phyloP scores from a whole-genome alignment of 2,113 vertebrate genomes.

The Bos javanicus region DNA sequence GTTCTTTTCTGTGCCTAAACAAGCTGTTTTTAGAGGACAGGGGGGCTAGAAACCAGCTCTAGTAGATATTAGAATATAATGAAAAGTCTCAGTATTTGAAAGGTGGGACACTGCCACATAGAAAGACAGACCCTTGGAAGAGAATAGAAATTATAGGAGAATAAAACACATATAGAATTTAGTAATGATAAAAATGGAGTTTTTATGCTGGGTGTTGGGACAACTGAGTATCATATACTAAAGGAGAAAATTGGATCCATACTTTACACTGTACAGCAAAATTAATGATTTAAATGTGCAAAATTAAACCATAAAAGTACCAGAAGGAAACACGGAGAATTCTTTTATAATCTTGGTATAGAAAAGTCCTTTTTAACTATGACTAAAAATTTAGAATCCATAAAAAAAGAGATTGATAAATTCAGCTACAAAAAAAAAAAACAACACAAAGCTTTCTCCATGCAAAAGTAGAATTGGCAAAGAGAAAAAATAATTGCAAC shows the following conservation, averaged over 20 bases:
- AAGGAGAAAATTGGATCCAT: not conserved
- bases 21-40: not conserved
- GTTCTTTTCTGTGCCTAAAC: not conserved
- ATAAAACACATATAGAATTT: not conserved
- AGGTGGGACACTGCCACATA: not conserved
- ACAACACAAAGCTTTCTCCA: not conserved
- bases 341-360: not conserved
- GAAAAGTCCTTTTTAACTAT: not conserved
- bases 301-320: not conserved
- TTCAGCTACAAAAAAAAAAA: not conserved
- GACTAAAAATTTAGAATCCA: conserved; percentile 30
- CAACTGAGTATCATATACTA: not conserved
- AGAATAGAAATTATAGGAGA: not conserved
- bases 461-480: not conserved
- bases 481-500: not conserved
- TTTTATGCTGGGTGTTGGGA: not conserved
- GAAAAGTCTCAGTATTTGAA: not conserved
- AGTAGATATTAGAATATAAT: not conserved
- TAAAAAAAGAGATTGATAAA: conserved; percentile 19
- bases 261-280: not conserved
- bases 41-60: not conserved
- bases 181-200: not conserved
- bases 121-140: not conserved
- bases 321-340: conserved; percentile 26
- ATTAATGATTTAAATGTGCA: not conserved